Conservation (phyloP, 2,797 vertebrate species). For the Amazona ochrocephala region DNA sequence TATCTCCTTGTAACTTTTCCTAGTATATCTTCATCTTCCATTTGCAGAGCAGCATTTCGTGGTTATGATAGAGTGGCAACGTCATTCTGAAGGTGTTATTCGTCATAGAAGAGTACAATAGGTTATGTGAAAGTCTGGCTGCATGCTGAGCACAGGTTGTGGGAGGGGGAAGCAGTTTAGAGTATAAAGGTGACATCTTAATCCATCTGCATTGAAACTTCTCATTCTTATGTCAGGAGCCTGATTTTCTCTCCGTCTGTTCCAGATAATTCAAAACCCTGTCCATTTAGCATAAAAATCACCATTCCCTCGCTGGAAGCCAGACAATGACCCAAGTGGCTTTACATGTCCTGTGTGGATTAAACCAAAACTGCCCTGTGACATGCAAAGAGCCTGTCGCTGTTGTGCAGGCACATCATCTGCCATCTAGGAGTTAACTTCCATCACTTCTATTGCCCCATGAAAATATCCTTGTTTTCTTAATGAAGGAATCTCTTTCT, state of each 20-base stretch:
- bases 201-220: not conserved
- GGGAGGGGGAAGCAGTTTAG: not conserved
- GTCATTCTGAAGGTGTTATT: not conserved
- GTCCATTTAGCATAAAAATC: conserved; percentile 1
- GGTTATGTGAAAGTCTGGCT: not conserved
- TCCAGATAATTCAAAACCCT: conserved; percentile 19
- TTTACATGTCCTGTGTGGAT: not conserved
- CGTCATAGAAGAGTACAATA: not conserved
- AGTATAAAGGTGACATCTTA: not conserved
- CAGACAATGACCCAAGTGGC: not conserved
- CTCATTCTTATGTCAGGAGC: not conserved
- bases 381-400: not conserved
- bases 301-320: not conserved
- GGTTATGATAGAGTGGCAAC: not conserved
- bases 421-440: not conserved
- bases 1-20: not conserved
- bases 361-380: not conserved
- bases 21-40: not conserved
- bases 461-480: conserved; percentile 2
- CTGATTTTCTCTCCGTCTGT: conserved; percentile 1
- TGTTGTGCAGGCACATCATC: not conserved
- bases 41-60: not conserved
- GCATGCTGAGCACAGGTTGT: not conserved
- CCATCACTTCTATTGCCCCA: not conserved
- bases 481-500: not conserved